Conservation (phyloP, 1,140 invertebrate genomes). For the Drosophila ananassae region DNA sequence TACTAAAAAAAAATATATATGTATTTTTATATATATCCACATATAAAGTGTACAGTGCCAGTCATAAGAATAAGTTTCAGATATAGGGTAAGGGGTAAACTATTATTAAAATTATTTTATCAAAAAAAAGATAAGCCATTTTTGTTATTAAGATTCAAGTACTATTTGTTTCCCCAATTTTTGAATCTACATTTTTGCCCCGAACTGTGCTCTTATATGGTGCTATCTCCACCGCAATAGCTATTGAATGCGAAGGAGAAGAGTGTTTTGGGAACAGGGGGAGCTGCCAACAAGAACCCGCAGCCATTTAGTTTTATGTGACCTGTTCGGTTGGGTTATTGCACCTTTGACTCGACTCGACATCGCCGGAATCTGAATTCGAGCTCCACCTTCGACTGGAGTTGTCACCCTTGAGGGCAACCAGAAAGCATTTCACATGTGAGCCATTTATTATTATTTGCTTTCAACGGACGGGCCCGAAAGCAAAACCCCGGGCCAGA, state of each 20-base stretch:
- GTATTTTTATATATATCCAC: slow-evolving; percentile 25
- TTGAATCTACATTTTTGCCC: background rate
- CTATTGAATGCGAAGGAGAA: slow-evolving; percentile 8
- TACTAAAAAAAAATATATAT: slow-evolving; percentile 26
- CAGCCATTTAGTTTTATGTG: slow-evolving; percentile 79
- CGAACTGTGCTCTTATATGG: slow-evolving; percentile 25
- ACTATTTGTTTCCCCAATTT: background rate
- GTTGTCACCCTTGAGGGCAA: slow-evolving; percentile 37
- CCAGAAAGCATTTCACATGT: slow-evolving; percentile 66
- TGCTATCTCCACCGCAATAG: slow-evolving; percentile 72
- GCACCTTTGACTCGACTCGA: slow-evolving; percentile 73
- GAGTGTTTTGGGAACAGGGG: slow-evolving; percentile 1
- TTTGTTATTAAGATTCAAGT: background rate
- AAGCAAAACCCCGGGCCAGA: slow-evolving; percentile 34
- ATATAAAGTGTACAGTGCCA: background rate
- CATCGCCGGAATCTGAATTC: slow-evolving; percentile 5
- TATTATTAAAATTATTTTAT: no score
- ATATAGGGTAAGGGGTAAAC: no score
- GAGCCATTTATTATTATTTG: slow-evolving; percentile 78
- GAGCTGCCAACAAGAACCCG: slow-evolving; percentile 34
- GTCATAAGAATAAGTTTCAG: background rate
- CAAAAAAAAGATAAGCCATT: background rate
- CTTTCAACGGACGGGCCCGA: slow-evolving; percentile 53
- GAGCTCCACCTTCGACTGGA: slow-evolving; percentile 17
- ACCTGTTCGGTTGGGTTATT: slow-evolving; percentile 67